Percentiles rank a stretch among this genome's conserved stretches.
Evolutionary conservation across 2,888 invertebrate genomes (phyloP).

Genomic region (Archips xylosteana): DNA sequence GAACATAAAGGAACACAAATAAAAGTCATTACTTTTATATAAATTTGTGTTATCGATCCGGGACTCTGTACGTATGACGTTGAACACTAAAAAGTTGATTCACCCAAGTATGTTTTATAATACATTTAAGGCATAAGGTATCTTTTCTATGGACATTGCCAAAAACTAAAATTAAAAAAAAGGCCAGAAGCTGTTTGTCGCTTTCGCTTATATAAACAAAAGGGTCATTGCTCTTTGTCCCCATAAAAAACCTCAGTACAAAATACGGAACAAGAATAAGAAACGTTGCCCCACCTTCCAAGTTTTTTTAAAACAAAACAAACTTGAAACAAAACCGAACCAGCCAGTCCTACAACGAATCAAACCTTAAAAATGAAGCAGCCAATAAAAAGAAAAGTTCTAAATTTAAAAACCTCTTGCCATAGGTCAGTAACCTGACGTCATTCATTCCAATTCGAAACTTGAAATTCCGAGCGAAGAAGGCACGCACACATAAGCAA

Average conservation of each 20-base stretch:
- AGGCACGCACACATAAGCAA: conserved; percentile 69
- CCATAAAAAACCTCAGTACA: background rate
- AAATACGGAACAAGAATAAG: background rate
- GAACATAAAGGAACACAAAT: too few species aligned
- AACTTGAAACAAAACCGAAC: background rate
- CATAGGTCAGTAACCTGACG: conserved; percentile 82
- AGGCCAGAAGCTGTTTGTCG: too few species aligned
- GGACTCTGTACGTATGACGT: too few species aligned
- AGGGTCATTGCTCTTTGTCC: too few species aligned
- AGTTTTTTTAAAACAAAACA: conserved; percentile 2
- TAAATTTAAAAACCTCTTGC: conserved; percentile 58
- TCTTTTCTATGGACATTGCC: too few species aligned
- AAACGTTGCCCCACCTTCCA: conserved; percentile 3
- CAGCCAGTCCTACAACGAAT: conserved; percentile 25
- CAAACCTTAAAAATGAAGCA: conserved; percentile 22
- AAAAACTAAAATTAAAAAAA: too few species aligned
- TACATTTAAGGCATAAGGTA: too few species aligned
- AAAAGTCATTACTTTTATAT: too few species aligned
- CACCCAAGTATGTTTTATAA: too few species aligned
- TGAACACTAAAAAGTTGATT: too few species aligned
- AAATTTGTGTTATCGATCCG: too few species aligned
- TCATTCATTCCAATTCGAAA: conserved; percentile 84
- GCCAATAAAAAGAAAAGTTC: conserved; percentile 39
- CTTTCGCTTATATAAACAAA: background rate
- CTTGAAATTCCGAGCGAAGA: conserved; percentile 82